Conservation (phyloP, 2,113 vertebrate genomes). For the Gracilinanus agilis region DNA sequence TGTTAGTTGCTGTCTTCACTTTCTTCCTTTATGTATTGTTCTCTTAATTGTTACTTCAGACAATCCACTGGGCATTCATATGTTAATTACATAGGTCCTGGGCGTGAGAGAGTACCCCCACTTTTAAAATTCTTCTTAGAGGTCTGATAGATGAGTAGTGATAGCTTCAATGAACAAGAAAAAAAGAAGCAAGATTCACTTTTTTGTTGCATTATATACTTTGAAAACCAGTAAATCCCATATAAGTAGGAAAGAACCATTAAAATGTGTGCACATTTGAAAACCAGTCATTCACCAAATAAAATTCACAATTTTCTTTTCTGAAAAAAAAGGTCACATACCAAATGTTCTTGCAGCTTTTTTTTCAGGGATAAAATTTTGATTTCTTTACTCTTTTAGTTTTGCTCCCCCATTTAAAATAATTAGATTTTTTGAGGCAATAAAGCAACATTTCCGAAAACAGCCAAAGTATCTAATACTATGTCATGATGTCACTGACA, state of each 20-base stretch:
- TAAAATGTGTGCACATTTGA: constrained; percentile 28
- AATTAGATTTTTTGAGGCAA: constrained; percentile 18
- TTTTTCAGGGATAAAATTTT: neutral
- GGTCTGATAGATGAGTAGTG: constrained; percentile 76
- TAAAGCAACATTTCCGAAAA: constrained; percentile 51
- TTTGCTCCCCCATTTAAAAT: constrained; percentile 47
- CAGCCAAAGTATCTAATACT: neutral
- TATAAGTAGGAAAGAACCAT: neutral
- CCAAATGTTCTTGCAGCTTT: neutral
- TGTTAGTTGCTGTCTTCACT: constrained; percentile 74
- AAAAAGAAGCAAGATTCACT: constrained; percentile 73
- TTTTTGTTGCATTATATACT: constrained; percentile 75
- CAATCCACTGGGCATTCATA: constrained; percentile 78
- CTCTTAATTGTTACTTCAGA: constrained; percentile 81
- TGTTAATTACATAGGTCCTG: constrained; percentile 77
- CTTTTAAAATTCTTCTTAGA: constrained; percentile 74
- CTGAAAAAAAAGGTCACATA: neutral
- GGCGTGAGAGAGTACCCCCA: constrained; percentile 75
- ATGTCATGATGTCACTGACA: neutral
- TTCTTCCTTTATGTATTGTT: constrained; percentile 76
- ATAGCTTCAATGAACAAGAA: constrained; percentile 80
- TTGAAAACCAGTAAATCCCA: constrained; percentile 72
- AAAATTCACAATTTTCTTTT: neutral
- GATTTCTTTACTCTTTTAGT: constrained; percentile 16
- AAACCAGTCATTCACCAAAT: neutral